Conservation (phyloP, 2,113 vertebrate genomes). For the Toxostoma redivivum region DNA sequence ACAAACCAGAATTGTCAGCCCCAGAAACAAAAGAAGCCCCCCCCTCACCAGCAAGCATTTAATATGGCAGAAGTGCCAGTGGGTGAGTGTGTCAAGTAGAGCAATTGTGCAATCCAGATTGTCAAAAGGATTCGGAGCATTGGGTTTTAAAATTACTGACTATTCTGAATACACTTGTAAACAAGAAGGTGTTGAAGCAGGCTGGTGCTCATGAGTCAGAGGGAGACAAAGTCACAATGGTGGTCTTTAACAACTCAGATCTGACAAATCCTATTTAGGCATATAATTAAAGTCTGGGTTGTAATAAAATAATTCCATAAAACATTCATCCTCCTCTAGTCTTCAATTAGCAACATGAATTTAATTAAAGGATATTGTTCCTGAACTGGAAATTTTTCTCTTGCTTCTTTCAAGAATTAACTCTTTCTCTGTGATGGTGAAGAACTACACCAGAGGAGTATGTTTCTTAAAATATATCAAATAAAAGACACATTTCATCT, state of each 20-base stretch:
- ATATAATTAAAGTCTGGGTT: constrained; percentile 31
- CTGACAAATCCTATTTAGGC: constrained; percentile 30
- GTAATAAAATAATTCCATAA: constrained; percentile 29
- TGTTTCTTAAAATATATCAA: not conserved
- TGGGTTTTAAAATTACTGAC: not conserved
- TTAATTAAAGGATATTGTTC: constrained; percentile 24
- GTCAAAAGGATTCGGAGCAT: not conserved
- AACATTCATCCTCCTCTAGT: not conserved
- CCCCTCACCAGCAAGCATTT: not conserved
- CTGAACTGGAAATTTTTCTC: not conserved
- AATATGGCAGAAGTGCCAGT: not conserved
- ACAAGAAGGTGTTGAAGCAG: not conserved
- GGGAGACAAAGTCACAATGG: constrained; percentile 13
- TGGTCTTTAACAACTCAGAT: constrained; percentile 21
- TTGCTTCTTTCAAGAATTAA: not conserved
- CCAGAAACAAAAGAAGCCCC: not conserved
- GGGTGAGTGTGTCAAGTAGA: not conserved
- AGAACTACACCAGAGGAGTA: not conserved
- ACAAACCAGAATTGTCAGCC: not conserved
- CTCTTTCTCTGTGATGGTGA: not conserved
- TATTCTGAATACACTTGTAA: not conserved
- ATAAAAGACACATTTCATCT: not conserved
- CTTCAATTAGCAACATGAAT: constrained; percentile 38
- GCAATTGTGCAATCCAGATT: not conserved
- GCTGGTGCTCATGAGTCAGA: not conserved